Evolutionary conservation across 2,888 invertebrate species (phyloP).

Genomic region (Hofmannophila pseudospretella): DNA sequence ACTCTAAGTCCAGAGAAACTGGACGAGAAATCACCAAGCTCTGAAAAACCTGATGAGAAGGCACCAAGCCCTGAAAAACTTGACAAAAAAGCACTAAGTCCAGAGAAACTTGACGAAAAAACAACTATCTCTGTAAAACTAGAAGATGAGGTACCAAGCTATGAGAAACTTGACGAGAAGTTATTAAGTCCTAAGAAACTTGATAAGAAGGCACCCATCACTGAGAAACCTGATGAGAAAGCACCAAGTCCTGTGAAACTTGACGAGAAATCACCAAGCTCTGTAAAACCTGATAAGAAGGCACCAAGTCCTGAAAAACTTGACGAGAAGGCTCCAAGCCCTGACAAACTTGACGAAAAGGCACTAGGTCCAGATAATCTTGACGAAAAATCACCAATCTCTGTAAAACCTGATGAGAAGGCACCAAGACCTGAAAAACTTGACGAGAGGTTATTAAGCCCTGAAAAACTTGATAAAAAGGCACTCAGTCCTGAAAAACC

Average conservation of each 20-base stretch:
- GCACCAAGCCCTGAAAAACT: background rate
- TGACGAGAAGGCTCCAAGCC: no score
- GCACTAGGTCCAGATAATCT: slow-evolving; percentile 7
- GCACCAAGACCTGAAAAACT: background rate
- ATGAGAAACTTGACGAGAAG: no score
- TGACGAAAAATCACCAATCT: no score
- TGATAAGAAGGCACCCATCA: no score
- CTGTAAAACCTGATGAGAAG: slow-evolving; percentile 14
- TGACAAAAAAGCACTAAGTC: background rate
- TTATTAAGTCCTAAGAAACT: no score
- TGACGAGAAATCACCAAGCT: slow-evolving; percentile 2
- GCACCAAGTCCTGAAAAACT: background rate
- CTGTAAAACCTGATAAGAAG: background rate
- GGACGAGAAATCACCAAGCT: slow-evolving; percentile 11
- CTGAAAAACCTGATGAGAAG: background rate
- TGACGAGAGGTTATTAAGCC: slow-evolving; percentile 10
- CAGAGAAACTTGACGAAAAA: no score
- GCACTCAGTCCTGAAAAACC: slow-evolving; percentile 6
- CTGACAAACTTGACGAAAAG: slow-evolving; percentile 6
- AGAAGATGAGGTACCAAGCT: no score
- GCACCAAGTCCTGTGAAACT: slow-evolving; percentile 1
- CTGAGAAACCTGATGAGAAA: no score
- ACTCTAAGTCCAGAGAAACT: no score
- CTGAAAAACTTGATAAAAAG: slow-evolving; percentile 5
- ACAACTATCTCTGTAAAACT: no score